Base-by-base conservation (phyloP, 64 coral and sea anemone species). In the Anthopleura sola region DNA sequence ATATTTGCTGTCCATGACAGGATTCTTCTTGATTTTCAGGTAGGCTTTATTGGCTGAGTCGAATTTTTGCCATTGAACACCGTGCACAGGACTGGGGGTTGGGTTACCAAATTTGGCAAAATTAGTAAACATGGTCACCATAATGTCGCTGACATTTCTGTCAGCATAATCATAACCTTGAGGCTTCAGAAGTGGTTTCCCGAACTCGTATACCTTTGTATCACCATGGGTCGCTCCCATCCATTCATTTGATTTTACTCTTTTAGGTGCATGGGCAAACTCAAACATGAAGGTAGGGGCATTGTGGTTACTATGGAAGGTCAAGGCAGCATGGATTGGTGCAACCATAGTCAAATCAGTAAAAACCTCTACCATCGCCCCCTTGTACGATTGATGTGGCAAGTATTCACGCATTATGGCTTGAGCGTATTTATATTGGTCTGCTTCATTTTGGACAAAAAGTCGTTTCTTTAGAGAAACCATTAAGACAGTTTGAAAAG, bases 31-130 rank as follows among this genome's bases (percentile, higher is more conserved):
- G 20, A 95, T 89, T 29, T 81, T 85, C 21, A 95, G 49, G 74
- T 95, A 95, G 10, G 37, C 31, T 20, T 92, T 85, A 34, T 92
- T 80, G 4, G 46, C 23, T 21, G n/a, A 26, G 10, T 68, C 37
- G 51, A 92, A 95, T 1, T 31, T 55, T 40, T 64, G 85, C 93
- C 93, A 95, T 37, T 81, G 88, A 17, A 86, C 38, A 21, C 78
- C 78, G 26, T 57, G 17, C 38, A 92, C 62, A 1, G 83, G 82
- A 3, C 36, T 33, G 7, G 93, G 90, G 26, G 90, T 86, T 19
- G 90, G 82, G 17, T 92, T 46, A 31, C 86, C 93, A 66, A 38
- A 91, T 82, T 95, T 95, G 36, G 90, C 93, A 92, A 95, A 95
- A 83, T 95, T 95, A 44, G 78, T 88, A 81, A 88, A 95, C 2